These are phyloP conservation scores for Dugesia japonica DNA, from an alignment of 2,888 invertebrate genomes.

Conservation along the genomic window DNA sequence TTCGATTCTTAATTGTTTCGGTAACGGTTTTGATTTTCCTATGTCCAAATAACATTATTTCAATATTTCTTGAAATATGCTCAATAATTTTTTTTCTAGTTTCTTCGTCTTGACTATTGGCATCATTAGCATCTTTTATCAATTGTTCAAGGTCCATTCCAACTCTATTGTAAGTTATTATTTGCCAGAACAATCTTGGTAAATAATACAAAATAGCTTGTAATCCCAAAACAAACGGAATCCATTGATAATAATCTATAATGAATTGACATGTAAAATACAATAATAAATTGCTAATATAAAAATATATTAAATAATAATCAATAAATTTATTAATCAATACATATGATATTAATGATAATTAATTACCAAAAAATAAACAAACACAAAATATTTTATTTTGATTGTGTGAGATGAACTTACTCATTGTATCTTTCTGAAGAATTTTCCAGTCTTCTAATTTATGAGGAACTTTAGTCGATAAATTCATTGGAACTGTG, in stretches of 20 bases:
- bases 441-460: constrained; percentile 29
- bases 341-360: too few species aligned
- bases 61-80: not conserved
- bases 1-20: not conserved
- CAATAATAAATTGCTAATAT: too few species aligned
- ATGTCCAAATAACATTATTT: not conserved
- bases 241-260: constrained; percentile 33
- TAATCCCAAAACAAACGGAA: constrained; percentile 29
- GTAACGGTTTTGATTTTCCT: not conserved
- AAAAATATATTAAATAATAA: too few species aligned
- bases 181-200: constrained; percentile 26
- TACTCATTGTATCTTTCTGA: constrained; percentile 30
- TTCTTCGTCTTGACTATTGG: not conserved
- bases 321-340: too few species aligned
- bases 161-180: constrained; percentile 27
- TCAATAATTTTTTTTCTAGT: not conserved
- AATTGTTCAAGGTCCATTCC: constrained; percentile 27
- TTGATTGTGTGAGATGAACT: too few species aligned
- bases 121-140: not conserved
- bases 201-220: constrained; percentile 32
- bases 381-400: too few species aligned
- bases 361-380: too few species aligned
- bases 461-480: constrained; percentile 20
- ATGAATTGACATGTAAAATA: not conserved
- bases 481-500: constrained; percentile 31